A percentile compares a stretch with the other conserved stretches of the same genome.
Conservation (phyloP, 2,113 vertebrate species). For the Piaya cayana region DNA sequence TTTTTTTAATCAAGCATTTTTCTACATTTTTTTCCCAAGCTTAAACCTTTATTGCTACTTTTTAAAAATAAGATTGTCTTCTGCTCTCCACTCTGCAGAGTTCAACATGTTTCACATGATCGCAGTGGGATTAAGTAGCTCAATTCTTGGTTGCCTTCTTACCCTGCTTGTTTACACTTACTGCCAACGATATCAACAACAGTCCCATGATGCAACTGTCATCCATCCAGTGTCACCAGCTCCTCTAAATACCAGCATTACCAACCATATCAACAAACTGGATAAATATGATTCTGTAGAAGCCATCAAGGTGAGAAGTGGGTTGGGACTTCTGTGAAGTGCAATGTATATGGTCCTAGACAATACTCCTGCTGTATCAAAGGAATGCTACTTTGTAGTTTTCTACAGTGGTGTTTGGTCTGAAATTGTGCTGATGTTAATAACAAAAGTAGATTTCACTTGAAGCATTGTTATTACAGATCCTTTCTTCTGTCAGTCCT, state of each 20-base stretch:
- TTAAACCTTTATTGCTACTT: background rate
- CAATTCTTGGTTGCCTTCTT: conserved; percentile 93
- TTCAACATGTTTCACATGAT: conserved; percentile 99
- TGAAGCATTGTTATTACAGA: background rate
- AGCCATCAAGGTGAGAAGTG: conserved; percentile 90
- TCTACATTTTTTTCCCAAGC: background rate
- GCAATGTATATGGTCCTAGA: rapidly evolving
- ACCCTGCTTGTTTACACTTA: conserved; percentile 94
- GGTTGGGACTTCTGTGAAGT: background rate
- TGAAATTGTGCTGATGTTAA: background rate
- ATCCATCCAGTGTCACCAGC: conserved; percentile 94
- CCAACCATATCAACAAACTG: conserved; percentile 98
- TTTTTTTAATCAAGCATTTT: background rate
- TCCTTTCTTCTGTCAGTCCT: background rate
- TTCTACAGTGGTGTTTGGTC: background rate
- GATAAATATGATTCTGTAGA: conserved; percentile 97
- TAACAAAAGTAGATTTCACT: background rate
- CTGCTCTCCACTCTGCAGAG: conserved; percentile 73
- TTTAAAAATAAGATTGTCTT: background rate
- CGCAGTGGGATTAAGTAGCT: conserved; percentile 93
- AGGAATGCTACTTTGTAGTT: background rate
- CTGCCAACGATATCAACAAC: conserved; percentile 95
- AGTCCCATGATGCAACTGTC: conserved; percentile 94
- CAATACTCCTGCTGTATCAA: background rate
- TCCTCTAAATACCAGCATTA: conserved; percentile 96